These are phyloP conservation scores for Hiodon tergisus DNA, from an alignment of 2,113 vertebrate species.

Conservation along the genomic window DNA sequence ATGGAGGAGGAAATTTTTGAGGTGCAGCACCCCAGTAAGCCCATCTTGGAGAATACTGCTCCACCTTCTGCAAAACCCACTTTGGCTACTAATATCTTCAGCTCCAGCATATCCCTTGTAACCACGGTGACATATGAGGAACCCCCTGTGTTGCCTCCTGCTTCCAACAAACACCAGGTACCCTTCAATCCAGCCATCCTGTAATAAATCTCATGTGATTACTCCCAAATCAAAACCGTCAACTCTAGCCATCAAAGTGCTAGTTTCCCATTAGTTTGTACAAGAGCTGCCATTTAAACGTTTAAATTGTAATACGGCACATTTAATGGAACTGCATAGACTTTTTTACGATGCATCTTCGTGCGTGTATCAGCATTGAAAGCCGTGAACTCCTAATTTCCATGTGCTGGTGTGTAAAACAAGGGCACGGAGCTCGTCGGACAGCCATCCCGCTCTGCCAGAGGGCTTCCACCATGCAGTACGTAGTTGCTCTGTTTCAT, in stretches of 20 bases:
- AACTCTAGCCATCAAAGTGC: too few relatives aligned
- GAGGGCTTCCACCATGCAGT: background rate
- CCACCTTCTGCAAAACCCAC: conserved; percentile 47
- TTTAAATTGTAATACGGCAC: background rate
- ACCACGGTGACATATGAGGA: conserved; percentile 70
- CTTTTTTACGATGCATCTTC: background rate
- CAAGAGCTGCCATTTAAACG: too few relatives aligned
- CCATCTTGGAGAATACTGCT: conserved; percentile 40
- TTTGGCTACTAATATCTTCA: conserved; percentile 43
- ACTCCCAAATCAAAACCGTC: too few relatives aligned
- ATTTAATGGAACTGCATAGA: background rate
- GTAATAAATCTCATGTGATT: background rate
- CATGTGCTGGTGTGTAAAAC: background rate
- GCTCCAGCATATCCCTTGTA: conserved; percentile 60
- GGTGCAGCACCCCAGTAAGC: conserved; percentile 35
- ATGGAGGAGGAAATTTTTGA: conserved; percentile 53
- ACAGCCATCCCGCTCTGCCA: background rate
- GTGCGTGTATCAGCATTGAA: background rate
- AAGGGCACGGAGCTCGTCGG: background rate
- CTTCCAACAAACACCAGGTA: conserved; percentile 77
- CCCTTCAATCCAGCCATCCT: conserved; percentile 16
- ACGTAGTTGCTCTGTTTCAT: background rate
- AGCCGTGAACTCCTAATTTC: background rate
- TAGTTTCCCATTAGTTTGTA: too few relatives aligned
- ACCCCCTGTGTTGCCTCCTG: conserved; percentile 69